Base-by-base conservation (phyloP, 2,797 vertebrate genomes). In the Melanotaenia trifasciata region DNA sequence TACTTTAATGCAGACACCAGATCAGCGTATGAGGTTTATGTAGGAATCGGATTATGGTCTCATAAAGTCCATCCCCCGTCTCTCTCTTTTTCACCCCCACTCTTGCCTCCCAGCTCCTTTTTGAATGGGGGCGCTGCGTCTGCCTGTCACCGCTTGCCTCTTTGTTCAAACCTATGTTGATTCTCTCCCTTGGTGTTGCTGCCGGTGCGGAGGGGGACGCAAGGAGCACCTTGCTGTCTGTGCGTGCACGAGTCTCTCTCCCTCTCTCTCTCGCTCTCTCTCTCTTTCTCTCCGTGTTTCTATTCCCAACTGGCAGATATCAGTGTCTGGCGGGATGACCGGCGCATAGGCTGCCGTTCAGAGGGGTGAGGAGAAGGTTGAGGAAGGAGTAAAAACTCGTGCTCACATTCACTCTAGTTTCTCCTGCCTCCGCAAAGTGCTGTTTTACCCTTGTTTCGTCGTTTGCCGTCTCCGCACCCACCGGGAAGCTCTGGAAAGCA, bases 161-260 rank as follows among this genome's bases (percentile, higher is more conserved):
- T 94, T 94, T 94, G 93, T 94, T 93, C 90, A 89, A 88, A 89
- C 89, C 84, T 86, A 84, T 88, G 73, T 78, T 45, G 88, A 74
- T 74, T 86, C 85, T 87, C 80, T 88, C 87, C 74, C 72, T 87
- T 66, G 61, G 82, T 76, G 67, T 74, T 69, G 74, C 83, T 84
- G 78, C 86, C 79, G 88, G 78, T 72, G 79, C 72, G 68, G 64
- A 84, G 83, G 78, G 67, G 57, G 78, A 76, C 75, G 78, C 66
- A 79, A 36, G 72, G 75, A 89, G 81, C 80, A 91, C 87, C 87
- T 91, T 81, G 70, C 62, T 56, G 26, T 53, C 43, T 64, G 30
- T 24, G 62, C 22, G 45, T 47, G n/a, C 30, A n/a, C n/a, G 45
- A 22, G 12, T 59, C 47, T 56, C 50, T 45, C 68, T 63, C 50